Evolutionary conservation across 2,113 vertebrate genomes (phyloP).

Genomic region (Oncorhynchus clarkii): DNA sequence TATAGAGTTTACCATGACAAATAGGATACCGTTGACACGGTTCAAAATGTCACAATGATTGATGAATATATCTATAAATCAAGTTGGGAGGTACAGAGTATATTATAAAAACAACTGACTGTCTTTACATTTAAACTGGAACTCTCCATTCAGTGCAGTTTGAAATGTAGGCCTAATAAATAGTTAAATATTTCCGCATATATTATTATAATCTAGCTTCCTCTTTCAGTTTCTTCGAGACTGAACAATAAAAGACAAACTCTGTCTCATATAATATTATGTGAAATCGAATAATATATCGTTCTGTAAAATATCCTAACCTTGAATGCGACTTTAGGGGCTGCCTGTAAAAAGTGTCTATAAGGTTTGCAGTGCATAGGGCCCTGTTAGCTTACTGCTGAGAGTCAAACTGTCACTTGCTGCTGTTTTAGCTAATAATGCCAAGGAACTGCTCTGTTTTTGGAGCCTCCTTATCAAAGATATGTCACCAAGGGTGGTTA

Average conservation of each 20-base stretch:
- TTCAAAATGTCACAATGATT: conserved; percentile 64
- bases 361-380: not conserved
- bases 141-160: conserved; percentile 48
- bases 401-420: conserved; percentile 10
- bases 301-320: conserved; percentile 43
- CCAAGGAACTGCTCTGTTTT: not conserved
- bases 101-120: conserved; percentile 55
- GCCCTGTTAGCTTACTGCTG: not conserved
- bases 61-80: conserved; percentile 60
- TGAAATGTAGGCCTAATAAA: conserved; percentile 53
- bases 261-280: conserved; percentile 63
- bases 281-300: conserved; percentile 57
- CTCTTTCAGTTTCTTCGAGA: conserved; percentile 51
- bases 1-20: conserved; percentile 58
- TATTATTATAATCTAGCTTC: conserved; percentile 64
- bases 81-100: conserved; percentile 27
- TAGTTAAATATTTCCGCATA: conserved; percentile 44
- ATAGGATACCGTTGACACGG: conserved; percentile 64
- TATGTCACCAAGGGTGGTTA: not conserved
- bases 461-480: not conserved
- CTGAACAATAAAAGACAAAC: conserved; percentile 61
- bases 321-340: conserved; percentile 38
- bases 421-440: not conserved
- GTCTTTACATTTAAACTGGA: conserved; percentile 43
- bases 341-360: conserved; percentile 36